Conservation (phyloP, 2,797 vertebrate genomes). For the Rhodeus uyekii region DNA sequence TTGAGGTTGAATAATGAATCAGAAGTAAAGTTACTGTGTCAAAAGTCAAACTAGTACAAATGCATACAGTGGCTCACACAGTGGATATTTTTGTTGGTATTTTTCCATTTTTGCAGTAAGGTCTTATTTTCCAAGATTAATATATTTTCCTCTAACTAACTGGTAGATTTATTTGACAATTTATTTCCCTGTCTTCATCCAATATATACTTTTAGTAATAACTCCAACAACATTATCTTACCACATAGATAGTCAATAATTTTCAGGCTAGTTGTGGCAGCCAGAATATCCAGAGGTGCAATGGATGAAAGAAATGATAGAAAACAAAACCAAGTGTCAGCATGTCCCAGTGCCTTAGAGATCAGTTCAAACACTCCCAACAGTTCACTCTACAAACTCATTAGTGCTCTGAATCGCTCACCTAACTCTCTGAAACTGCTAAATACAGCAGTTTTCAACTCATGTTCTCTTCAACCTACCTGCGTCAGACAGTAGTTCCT, state of each 20-base stretch:
- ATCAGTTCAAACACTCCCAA: constrained; percentile 51
- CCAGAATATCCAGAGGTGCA: constrained; percentile 30
- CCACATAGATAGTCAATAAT: constrained; percentile 10
- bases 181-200: background rate
- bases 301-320: constrained; percentile 50
- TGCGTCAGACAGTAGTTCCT: background rate
- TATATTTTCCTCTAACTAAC: too few relatives aligned
- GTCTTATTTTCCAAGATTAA: constrained; percentile 29
- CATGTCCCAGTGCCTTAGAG: constrained; percentile 67
- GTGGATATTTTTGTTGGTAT: background rate
- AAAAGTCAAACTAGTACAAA: constrained; percentile 63
- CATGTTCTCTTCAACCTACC: constrained; percentile 39
- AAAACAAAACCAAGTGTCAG: constrained; percentile 66
- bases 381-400: constrained; percentile 62
- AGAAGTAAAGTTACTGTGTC: constrained; percentile 57
- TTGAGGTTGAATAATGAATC: constrained; percentile 75
- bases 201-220: background rate
- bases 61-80: background rate
- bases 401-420: constrained; percentile 70
- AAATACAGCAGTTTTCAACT: constrained; percentile 59
- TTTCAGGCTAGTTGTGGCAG: constrained; percentile 11
- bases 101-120: constrained; percentile 24
- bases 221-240: constrained; percentile 3
- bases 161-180: background rate
- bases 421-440: constrained; percentile 58